Base-by-base conservation (phyloP, 2,888 invertebrate species). In the Blomia tropicalis region DNA sequence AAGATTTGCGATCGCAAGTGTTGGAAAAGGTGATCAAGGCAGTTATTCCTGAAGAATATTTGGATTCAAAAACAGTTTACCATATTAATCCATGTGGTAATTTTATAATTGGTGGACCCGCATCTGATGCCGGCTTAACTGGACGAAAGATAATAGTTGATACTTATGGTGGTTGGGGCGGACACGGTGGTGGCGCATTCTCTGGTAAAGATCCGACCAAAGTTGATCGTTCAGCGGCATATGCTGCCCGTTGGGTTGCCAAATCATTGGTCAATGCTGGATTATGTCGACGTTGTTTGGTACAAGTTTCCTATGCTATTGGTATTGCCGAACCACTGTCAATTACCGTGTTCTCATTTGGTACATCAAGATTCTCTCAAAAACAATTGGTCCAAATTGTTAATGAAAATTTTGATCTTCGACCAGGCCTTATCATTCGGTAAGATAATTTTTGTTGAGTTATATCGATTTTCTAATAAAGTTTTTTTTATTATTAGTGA, bases 271-370 rank as follows among this genome's bases (percentile, higher is more conserved):
- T 79, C 43, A 76, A 76, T 66, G 76, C 76, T 41, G 75, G 75
- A 11, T 72, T 79, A 5, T 77, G 77, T 70, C 71, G 74, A 53
- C 71, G 79, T 44, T 77, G 77, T 64, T 72, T 79, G 23, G 78
- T 79, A 27, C 79, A 78, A 72, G 87, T 96, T 14, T 88, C 95
- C 0, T 96, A 96, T 75, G 96, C 98, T 59, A 98, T 98, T 75
- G 96, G 96, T 59, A 85, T 99, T 44, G 90, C 96, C 30, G 89
- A 96, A 75, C 98, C 98, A 7, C 80, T 96, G 11, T 93, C 95
- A 41, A 89, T 99, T 72, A 88, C 92, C 64, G 88, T 98, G 67
- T 91, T 92, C 74, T 91, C 92, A 75, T 98, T 93, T 73, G 96
- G 96, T 64, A 96, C 96, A 58, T 91, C 93, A 43, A 83, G 84